A percentile compares a stretch with the other conserved stretches of the same genome.
Evolutionary conservation across 2,113 vertebrate genomes (phyloP).

Genomic region (Lynx canadensis): DNA sequence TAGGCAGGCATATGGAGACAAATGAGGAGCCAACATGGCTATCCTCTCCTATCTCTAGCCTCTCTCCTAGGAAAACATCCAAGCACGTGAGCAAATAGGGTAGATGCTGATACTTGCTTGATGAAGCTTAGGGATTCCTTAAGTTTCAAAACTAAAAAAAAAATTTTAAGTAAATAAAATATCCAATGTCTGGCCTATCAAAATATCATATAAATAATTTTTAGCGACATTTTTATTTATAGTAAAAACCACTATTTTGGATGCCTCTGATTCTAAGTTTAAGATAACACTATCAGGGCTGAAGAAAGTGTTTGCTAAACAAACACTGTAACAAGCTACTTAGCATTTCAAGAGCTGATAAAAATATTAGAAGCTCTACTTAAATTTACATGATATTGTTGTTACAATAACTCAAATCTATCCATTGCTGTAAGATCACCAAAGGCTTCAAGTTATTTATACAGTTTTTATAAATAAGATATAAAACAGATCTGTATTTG

Average conservation of each 20-base stretch:
- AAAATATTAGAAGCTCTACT: neutral
- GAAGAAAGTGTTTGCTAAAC: neutral
- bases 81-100: neutral
- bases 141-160: neutral
- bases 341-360: constrained; percentile 10
- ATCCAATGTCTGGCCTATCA: neutral
- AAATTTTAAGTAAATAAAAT: neutral
- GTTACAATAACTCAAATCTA: neutral
- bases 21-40: neutral
- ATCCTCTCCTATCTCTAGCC: neutral
- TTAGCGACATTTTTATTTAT: neutral
- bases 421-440: neutral
- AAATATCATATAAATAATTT: neutral
- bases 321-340: neutral
- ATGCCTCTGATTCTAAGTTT: neutral
- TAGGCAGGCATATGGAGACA: neutral
- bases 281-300: neutral
- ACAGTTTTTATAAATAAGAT: neutral
- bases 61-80: neutral
- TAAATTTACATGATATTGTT: neutral
- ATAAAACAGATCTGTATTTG: neutral
- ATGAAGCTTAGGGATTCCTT: neutral
- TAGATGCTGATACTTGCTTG: neutral
- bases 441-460: neutral
- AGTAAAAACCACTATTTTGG: neutral